phyloP scores from a whole-genome alignment of 2,888 invertebrate genomes.

The Tetramorium bicarinatum region DNA sequence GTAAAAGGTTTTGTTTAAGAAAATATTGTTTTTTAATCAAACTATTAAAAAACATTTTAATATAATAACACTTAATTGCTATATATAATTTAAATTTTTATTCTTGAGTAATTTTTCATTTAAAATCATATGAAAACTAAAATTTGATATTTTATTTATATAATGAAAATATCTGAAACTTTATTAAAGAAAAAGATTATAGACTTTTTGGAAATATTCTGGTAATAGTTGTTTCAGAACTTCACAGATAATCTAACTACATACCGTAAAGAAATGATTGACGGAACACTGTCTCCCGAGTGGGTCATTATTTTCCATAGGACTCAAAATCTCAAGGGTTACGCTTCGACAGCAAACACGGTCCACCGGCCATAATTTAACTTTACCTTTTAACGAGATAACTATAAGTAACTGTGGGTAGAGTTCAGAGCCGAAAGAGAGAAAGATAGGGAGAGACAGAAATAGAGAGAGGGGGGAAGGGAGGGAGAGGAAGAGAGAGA shows the following conservation, averaged over 20 bases:
- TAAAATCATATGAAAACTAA: neutral
- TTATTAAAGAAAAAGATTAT: neutral
- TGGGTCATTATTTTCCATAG: constrained; percentile 24
- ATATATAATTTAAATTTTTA: neutral
- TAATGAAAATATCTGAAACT: neutral
- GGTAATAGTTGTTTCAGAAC: neutral
- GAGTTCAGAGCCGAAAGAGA: constrained; percentile 2
- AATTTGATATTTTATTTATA: neutral
- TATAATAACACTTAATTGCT: neutral
- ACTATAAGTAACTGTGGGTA: constrained; percentile 39
- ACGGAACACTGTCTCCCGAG: neutral
- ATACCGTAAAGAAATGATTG: neutral
- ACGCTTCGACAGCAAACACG: constrained; percentile 54
- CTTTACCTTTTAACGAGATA: constrained; percentile 63
- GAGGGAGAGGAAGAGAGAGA: constrained; percentile 7
- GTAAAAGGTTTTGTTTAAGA: neutral
- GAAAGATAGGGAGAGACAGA: neutral
- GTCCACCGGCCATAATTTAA: constrained; percentile 69
- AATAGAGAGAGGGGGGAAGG: neutral
- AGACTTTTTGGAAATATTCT: neutral
- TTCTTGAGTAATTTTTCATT: neutral
- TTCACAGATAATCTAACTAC: neutral
- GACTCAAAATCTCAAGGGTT: constrained; percentile 58
- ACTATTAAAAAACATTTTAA: neutral
- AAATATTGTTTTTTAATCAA: neutral